Base-by-base conservation (phyloP, 2,797 vertebrate genomes). In the Adelosebastes latens region DNA sequence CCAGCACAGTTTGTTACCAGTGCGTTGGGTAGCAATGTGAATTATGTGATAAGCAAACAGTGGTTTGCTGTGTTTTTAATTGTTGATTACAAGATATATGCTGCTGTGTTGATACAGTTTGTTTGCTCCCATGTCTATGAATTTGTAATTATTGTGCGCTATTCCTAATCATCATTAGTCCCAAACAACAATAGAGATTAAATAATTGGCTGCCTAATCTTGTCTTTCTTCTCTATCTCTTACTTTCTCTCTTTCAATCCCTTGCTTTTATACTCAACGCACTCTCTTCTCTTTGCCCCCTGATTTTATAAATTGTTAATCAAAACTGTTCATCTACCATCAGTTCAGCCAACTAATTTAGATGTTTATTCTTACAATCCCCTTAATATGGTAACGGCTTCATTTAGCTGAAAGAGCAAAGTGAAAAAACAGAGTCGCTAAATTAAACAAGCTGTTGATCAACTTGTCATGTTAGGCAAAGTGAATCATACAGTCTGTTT, bases 61-160 rank as follows among this genome's bases (percentile, higher is more conserved):
- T 81, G 63, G 76, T 92, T 89, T 86, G 77, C 63, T n/a, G 42
- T 81, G 86, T 85, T 89, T 87, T 85, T 92, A 93, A 94, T 95
- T 92, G 93, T 94, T 94, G 93, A 94, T 94, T 88, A 86, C 80
- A 85, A 90, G 90, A 94, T 94, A 91, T 80, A 72, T 59, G 66
- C 87, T 87, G 83, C 89, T 89, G 83, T 80, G 86, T 80, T 88
- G 79, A 85, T 90, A 82, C 53, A 77, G 81, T 92, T 91, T 93
- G 91, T 90, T 92, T 93, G 66, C 72, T 58, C 69, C 84, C 79
- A 77, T 87, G 87, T 92, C 87, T 91, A 76, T 83, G 88, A 90
- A 92, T 91, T 88, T 84, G 72, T 90, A 93, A 94, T 94, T 92
- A 90, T 82, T 85, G 53, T 72, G 36, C 31, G 56, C 73, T 76